Base-by-base conservation (phyloP, 1,140 invertebrate species). In the Drosophila teissieri region DNA sequence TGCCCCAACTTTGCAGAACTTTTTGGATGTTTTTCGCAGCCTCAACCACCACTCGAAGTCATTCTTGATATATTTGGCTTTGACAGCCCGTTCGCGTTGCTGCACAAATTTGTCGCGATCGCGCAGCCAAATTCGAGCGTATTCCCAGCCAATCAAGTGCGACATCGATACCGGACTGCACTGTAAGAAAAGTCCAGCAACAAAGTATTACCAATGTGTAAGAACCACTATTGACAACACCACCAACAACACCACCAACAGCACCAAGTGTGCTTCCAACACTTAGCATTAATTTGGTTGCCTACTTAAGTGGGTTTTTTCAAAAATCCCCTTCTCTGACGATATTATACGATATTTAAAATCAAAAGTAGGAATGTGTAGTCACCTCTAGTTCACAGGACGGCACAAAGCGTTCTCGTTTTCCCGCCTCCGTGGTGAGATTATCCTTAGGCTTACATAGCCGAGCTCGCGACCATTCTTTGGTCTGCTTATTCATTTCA, bases 11-110 rank as follows among this genome's bases (percentile, higher is more conserved):
- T 63, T 52, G 31, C 83, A 88, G 49, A 79, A 79, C 6, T 40
- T 45, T 14, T 73, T 89, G 10, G 56, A 45, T 2, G 79, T 77
- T 42, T 61, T 77, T 7, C 69, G 90, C 40, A 81, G 39, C 6
- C 74, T 74, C 0, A 91, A 56, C 90, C 90, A 91, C 70, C 70
- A 78, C 4, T 78, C 70, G 12, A 80, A 91, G 34, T 91, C 90
- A 24, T 91, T 91, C 44, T 78, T 65, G 3, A 91, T 81, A 4
- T 42, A 44, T 58, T 88, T 80, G 0, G 60, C 40, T 24, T 58
- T 91, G 19, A 34, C 51, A 0, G 37, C 63, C 10, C 27, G 36
- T 8, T 62, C 34, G 11, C 39, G 65, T 10, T 64, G 19, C 22
- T 40, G 17, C 2, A 77, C 19, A 44, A 68, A 91, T 2, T 48